Percentiles rank a stretch among this genome's conserved stretches.
Evolutionary conservation across 2,113 vertebrate species (phyloP).

Genomic region (Trogon surrucura): DNA sequence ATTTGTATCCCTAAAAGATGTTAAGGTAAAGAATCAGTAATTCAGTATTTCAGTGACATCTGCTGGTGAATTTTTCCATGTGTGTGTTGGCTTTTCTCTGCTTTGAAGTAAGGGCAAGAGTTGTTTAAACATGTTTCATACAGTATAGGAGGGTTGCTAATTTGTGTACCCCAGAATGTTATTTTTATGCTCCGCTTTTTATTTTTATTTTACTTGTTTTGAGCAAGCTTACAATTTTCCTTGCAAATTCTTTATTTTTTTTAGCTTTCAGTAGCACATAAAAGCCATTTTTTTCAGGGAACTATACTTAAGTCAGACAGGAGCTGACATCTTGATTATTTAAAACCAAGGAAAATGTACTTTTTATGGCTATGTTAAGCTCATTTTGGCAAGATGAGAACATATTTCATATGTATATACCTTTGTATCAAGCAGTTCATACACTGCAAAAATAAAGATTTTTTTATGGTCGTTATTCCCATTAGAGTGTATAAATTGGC

Average conservation of each 20-base stretch:
- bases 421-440: neutral
- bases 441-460: neutral
- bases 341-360: neutral
- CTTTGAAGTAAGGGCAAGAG: neutral
- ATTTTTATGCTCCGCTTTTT: neutral
- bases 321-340: neutral
- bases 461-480: neutral
- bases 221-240: neutral
- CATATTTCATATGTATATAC: neutral
- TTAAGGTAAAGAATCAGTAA: slow-evolving; percentile 84
- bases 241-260: neutral
- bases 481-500: neutral
- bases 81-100: neutral
- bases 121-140: neutral
- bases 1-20: slow-evolving; percentile 84
- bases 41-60: neutral
- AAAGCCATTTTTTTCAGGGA: neutral
- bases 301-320: neutral
- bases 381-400: neutral
- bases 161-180: neutral
- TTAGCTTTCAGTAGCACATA: neutral
- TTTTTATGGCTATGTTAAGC: neutral
- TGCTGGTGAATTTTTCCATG: slow-evolving; percentile 6
- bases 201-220: neutral
- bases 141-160: neutral